phyloP scores from a whole-genome alignment of 2,888 invertebrate species.

The Apamea crenata region DNA sequence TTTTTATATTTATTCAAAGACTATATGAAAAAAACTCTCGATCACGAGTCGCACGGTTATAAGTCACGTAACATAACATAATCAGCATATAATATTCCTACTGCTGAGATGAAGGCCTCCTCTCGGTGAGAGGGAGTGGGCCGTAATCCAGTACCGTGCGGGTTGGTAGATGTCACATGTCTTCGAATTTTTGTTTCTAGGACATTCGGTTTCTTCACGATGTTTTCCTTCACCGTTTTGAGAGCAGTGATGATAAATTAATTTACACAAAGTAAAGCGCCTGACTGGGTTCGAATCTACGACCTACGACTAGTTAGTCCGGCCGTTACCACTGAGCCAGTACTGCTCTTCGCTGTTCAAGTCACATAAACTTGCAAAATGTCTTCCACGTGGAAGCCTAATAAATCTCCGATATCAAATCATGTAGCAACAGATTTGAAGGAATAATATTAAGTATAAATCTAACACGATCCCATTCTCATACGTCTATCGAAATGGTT shows the following conservation, averaged over 20 bases:
- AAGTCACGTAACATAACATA: too few species aligned
- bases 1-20: constrained; percentile 18
- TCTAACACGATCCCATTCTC: constrained; percentile 7
- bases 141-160: neutral
- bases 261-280: neutral
- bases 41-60: neutral
- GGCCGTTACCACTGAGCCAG: too few species aligned
- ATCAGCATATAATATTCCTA: too few species aligned
- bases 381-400: neutral
- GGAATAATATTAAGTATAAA: constrained; percentile 10
- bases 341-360: too few species aligned
- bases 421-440: neutral
- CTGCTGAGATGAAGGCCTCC: too few species aligned
- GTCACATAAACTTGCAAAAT: too few species aligned
- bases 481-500: neutral
- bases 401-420: neutral
- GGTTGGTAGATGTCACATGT: neutral
- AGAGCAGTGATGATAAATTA: neutral
- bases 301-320: too few species aligned
- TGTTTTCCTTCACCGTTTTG: neutral
- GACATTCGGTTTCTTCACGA: neutral
- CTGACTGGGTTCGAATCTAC: too few species aligned
- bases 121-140: too few species aligned
- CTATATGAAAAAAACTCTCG: neutral
- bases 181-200: neutral